Conservation (phyloP, 2,113 vertebrate genomes). For the Gallinago jamesoni region DNA sequence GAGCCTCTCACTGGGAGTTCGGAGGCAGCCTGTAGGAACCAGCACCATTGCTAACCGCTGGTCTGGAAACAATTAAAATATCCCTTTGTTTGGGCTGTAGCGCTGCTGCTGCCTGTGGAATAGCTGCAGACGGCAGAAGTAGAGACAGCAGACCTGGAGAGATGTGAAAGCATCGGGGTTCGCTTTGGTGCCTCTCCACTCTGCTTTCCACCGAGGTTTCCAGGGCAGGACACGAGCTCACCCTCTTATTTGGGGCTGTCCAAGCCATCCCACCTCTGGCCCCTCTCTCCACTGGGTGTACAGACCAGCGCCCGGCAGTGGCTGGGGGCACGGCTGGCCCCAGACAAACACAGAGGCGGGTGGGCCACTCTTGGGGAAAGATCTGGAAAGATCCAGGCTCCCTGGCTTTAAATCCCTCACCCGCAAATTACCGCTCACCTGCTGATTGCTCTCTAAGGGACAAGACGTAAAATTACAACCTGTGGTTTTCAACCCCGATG, state of each 20-base stretch:
- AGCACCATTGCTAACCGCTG: background rate
- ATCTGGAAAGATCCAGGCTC: background rate
- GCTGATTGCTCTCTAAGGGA: constrained; percentile 40
- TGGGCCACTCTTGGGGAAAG: background rate
- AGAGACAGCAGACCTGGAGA: background rate
- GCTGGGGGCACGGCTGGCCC: background rate
- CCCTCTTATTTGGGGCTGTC: background rate
- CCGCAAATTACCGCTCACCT: background rate
- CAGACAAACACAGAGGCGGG: fast-evolving
- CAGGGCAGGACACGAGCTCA: background rate
- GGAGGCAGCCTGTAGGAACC: background rate
- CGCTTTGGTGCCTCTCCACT: background rate
- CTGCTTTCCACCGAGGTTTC: background rate
- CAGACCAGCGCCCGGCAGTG: background rate
- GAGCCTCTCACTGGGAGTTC: background rate
- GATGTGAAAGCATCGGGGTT: background rate
- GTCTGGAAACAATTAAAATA: background rate
- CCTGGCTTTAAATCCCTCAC: background rate
- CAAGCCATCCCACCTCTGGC: background rate
- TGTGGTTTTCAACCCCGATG: constrained; percentile 27
- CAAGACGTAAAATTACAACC: constrained; percentile 48
- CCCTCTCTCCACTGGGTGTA: background rate
- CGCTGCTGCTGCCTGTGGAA: background rate
- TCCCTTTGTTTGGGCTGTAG: background rate
- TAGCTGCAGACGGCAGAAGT: background rate